phyloP scores from a whole-genome alignment of 1,140 invertebrate genomes.

The Drosophila triauraria region DNA sequence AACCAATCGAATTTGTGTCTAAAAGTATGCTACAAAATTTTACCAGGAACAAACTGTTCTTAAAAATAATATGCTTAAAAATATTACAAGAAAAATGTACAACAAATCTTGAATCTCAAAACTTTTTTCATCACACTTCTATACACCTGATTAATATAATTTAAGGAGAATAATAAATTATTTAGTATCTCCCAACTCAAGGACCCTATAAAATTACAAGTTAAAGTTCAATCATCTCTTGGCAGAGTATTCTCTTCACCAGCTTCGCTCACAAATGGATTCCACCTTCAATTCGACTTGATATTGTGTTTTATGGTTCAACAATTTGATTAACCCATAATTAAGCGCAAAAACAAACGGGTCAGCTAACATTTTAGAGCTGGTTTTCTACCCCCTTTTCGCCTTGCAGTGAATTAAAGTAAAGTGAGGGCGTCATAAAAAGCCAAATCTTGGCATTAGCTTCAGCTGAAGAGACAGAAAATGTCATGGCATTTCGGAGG shows the following conservation, averaged over 20 bases:
- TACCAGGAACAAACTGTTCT: background rate
- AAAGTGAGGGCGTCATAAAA: conserved; percentile 48
- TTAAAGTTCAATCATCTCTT: background rate
- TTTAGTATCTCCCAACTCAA: too few species aligned
- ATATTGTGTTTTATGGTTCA: conserved; percentile 31
- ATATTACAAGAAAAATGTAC: background rate
- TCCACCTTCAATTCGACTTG: conserved; percentile 4
- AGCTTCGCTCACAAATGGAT: background rate
- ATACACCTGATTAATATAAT: background rate
- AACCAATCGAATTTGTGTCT: background rate
- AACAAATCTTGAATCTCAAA: too few species aligned
- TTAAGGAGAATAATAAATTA: background rate
- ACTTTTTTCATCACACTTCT: too few species aligned
- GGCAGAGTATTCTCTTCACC: background rate
- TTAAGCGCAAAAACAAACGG: conserved; percentile 23
- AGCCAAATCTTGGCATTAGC: conserved; percentile 68
- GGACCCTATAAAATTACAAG: background rate
- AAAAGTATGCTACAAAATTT: background rate
- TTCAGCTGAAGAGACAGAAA: conserved; percentile 17
- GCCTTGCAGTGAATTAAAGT: background rate
- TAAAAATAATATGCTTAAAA: background rate
- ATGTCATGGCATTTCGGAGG: conserved; percentile 72
- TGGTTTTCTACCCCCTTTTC: conserved; percentile 4
- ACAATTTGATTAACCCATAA: conserved; percentile 43
- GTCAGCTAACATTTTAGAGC: conserved; percentile 34